Evolutionary conservation across 2,113 vertebrate species (phyloP).

Genomic region (Panthera tigris): DNA sequence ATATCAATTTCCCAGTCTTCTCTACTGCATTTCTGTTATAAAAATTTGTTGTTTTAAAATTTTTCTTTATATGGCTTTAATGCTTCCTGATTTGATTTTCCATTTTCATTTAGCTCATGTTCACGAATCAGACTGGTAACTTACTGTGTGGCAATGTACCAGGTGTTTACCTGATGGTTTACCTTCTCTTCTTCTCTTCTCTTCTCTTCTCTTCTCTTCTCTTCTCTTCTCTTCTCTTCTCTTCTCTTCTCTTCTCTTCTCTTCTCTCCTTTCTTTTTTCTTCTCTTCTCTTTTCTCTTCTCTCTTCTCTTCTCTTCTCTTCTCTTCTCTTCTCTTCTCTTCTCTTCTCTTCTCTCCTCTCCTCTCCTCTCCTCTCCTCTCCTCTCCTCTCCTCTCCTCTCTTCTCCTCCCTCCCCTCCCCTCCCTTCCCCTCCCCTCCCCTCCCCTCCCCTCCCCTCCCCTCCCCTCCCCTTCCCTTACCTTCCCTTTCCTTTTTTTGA

Average conservation of each 20-base stretch:
- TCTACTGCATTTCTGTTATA: neutral
- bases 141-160: neutral
- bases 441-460: fast-evolving
- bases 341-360: too few species aligned
- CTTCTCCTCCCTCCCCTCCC: too few species aligned
- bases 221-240: too few species aligned
- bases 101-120: neutral
- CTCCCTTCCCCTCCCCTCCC: too few species aligned
- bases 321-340: too few species aligned
- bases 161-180: neutral
- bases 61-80: neutral
- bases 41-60: neutral
- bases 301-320: too few species aligned
- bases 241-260: fast-evolving
- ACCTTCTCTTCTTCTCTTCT: neutral
- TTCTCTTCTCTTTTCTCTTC: too few species aligned
- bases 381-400: too few species aligned
- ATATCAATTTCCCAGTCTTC: neutral
- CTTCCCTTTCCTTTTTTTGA: neutral
- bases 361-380: too few species aligned
- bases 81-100: neutral
- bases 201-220: too few species aligned
- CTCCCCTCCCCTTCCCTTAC: fast-evolving
- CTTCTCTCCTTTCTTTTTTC: too few species aligned
- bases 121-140: neutral